A percentile compares a stretch with the other conserved stretches of the same genome.
These are phyloP conservation scores for Oreochromis mossambicus DNA, from an alignment of 2,797 vertebrate species.

Conservation along the genomic window DNA sequence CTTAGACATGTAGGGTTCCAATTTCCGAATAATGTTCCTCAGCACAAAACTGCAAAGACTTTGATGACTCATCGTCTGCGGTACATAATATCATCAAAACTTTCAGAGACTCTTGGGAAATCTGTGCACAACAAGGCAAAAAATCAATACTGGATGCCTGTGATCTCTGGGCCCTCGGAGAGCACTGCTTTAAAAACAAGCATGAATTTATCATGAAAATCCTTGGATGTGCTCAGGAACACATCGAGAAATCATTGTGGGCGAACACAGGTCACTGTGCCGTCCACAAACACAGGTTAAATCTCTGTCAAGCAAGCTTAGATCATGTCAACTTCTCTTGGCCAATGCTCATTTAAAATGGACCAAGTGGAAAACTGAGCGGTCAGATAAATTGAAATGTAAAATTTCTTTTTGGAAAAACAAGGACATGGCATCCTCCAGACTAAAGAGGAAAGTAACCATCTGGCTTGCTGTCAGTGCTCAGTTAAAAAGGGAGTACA, in stretches of 20 bases:
- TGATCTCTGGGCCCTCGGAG: background rate
- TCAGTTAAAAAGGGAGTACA: background rate
- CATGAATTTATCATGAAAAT: background rate
- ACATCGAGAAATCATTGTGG: background rate
- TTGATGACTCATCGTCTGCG: background rate
- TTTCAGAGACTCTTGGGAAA: background rate
- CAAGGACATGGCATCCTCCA: background rate
- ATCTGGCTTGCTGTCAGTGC: background rate
- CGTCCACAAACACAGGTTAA: background rate
- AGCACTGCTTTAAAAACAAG: background rate
- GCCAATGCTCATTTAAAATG: background rate
- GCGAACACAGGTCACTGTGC: background rate
- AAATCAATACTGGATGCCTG: background rate
- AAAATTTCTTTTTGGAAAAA: background rate
- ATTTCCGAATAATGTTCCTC: background rate
- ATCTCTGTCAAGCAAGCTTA: background rate
- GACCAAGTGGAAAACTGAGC: background rate
- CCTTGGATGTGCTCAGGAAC: too few species aligned
- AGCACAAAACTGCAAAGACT: background rate
- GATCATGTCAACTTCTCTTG: fast-evolving
- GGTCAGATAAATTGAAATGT: fast-evolving
- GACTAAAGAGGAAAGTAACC: background rate
- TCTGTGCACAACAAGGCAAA: background rate
- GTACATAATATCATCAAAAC: background rate
- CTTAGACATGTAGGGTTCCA: background rate